These are phyloP conservation scores for Hesperia comma DNA, from an alignment of 2,888 invertebrate genomes.

Conservation along the genomic window DNA sequence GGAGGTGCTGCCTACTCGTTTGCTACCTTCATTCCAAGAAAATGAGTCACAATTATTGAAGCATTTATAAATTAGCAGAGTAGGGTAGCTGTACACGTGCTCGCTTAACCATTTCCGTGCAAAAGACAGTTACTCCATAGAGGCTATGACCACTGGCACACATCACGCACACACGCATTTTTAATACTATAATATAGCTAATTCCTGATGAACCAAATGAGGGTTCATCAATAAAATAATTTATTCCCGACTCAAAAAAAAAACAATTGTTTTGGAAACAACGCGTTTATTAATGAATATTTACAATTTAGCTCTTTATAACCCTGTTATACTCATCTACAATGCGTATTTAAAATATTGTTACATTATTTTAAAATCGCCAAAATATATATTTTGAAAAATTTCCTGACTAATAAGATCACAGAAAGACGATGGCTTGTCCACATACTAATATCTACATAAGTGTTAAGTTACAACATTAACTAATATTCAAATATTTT, in stretches of 20 bases:
- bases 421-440: constrained; percentile 38
- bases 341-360: not conserved
- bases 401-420: constrained; percentile 43
- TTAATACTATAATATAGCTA: too few species aligned
- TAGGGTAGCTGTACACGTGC: too few species aligned
- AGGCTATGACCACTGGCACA: too few species aligned
- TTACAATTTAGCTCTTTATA: constrained; percentile 60
- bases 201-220: too few species aligned
- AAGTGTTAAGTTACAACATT: constrained; percentile 13
- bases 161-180: too few species aligned
- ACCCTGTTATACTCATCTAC: constrained; percentile 63
- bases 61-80: too few species aligned
- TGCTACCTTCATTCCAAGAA: too few species aligned
- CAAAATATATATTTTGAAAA: constrained; percentile 20
- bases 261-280: constrained; percentile 45
- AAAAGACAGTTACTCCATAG: too few species aligned
- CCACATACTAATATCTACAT: constrained; percentile 19
- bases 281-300: constrained; percentile 69
- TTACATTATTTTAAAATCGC: constrained; percentile 22
- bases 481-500: constrained; percentile 1
- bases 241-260: not conserved
- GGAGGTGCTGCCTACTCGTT: too few species aligned
- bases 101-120: too few species aligned
- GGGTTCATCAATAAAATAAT: too few species aligned
- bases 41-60: too few species aligned